phyloP scores from a whole-genome alignment of 2,888 invertebrate genomes.

The Timema cristinae region DNA sequence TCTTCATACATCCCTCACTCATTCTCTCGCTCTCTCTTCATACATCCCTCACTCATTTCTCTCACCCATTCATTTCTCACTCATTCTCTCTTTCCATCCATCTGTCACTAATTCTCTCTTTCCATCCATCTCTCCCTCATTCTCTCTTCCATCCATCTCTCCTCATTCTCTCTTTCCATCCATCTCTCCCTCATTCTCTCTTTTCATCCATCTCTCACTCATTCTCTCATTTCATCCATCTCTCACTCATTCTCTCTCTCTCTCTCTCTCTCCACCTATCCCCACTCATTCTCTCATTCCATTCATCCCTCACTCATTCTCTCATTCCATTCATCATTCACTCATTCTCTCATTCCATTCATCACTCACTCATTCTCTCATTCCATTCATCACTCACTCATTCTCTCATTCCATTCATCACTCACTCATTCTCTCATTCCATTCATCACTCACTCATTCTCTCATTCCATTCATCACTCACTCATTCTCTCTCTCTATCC shows the following conservation, averaged over 20 bases:
- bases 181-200: background rate
- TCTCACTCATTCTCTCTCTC: background rate
- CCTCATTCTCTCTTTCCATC: background rate
- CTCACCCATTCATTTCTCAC: background rate
- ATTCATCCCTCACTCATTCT: background rate
- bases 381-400: background rate
- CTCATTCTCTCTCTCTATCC: background rate
- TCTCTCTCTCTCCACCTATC: slow-evolving; percentile 2
- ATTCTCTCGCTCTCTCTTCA: background rate
- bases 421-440: background rate
- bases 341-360: background rate
- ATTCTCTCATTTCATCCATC: no score
- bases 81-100: background rate
- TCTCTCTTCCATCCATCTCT: background rate
- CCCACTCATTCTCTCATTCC: no score
- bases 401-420: background rate
- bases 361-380: background rate
- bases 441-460: background rate
- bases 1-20: background rate
- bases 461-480: background rate
- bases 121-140: background rate
- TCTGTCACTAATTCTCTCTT: background rate
- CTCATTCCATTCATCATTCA: background rate
- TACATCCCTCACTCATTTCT: background rate
- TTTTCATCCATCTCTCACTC: background rate